Conservation (phyloP, 30 jellyfish, hydroid and myxozoan genomes). For the Pseudorhiza aurosa region DNA sequence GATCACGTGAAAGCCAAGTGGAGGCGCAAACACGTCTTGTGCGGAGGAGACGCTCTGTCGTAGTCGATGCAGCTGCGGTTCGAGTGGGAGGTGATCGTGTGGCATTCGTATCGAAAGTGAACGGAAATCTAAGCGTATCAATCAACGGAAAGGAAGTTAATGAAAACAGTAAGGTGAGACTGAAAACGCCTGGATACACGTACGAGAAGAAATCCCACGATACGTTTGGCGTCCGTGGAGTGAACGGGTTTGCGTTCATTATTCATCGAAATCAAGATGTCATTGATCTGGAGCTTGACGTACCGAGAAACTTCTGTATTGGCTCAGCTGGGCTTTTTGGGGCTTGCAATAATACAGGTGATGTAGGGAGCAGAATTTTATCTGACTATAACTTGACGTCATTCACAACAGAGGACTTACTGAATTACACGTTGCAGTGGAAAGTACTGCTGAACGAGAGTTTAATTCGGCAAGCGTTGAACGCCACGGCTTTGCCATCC, state of each 20-base stretch:
- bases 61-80: conserved; percentile 48
- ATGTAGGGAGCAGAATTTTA: not conserved
- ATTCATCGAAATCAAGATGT: conserved; percentile 7
- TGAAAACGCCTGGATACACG: conserved; percentile 8
- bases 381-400: conserved; percentile 11
- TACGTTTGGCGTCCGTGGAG: conserved; percentile 16
- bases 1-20: not conserved
- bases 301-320: conserved; percentile 22
- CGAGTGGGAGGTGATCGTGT: conserved; percentile 31
- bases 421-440: conserved; percentile 38
- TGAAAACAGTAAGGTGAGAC: conserved; percentile 1
- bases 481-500: conserved; percentile 38
- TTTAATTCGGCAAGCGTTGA: conserved; percentile 28
- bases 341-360: conserved; percentile 13
- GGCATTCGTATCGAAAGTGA: conserved; percentile 8
- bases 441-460: conserved; percentile 6
- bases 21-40: conserved; percentile 55
- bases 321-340: conserved; percentile 50
- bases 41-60: conserved; percentile 60
- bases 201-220: conserved; percentile 17
- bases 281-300: conserved; percentile 28
- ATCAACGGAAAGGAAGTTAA: conserved; percentile 33
- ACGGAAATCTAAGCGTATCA: conserved; percentile 28
- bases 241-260: conserved; percentile 17
- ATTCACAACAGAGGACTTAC: conserved; percentile 14